phyloP scores from a whole-genome alignment of 2,113 vertebrate species.

The Rana temporaria region DNA sequence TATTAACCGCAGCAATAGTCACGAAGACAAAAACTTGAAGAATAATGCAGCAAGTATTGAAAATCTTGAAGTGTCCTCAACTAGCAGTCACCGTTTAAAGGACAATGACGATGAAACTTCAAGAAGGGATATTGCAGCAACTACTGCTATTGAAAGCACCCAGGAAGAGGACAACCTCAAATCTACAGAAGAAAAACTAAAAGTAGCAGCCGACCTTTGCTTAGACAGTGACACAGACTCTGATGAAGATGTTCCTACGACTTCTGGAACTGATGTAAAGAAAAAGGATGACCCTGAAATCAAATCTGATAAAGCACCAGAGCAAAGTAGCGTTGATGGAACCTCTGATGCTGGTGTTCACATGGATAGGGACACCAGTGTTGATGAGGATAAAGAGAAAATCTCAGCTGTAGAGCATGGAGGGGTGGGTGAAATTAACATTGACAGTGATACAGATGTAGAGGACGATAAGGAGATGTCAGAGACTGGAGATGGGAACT shows the following conservation, averaged over 20 bases:
- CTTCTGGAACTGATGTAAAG: background rate
- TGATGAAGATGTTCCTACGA: background rate
- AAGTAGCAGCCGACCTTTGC: background rate
- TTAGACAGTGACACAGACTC: background rate
- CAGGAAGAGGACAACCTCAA: background rate
- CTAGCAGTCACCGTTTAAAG: background rate
- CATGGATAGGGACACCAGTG: background rate
- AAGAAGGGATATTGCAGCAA: background rate
- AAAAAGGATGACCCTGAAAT: background rate
- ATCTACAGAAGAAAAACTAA: background rate
- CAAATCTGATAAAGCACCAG: background rate
- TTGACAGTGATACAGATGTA: slow-evolving; percentile 28
- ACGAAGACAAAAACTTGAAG: background rate
- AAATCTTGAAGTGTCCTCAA: no score
- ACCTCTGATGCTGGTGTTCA: background rate
- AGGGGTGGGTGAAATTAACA: slow-evolving; percentile 34
- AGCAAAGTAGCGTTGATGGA: background rate
- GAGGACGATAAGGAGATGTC: slow-evolving; percentile 40
- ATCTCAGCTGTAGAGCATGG: slow-evolving; percentile 33
- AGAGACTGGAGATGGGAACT: background rate
- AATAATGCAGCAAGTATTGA: background rate
- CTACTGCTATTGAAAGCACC: background rate
- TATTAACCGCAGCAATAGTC: background rate
- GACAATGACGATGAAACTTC: slow-evolving; percentile 30
- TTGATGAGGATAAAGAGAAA: slow-evolving; percentile 39